Evolutionary conservation across 1,140 invertebrate genomes (phyloP).

Genomic region (Drosophila saltans): DNA sequence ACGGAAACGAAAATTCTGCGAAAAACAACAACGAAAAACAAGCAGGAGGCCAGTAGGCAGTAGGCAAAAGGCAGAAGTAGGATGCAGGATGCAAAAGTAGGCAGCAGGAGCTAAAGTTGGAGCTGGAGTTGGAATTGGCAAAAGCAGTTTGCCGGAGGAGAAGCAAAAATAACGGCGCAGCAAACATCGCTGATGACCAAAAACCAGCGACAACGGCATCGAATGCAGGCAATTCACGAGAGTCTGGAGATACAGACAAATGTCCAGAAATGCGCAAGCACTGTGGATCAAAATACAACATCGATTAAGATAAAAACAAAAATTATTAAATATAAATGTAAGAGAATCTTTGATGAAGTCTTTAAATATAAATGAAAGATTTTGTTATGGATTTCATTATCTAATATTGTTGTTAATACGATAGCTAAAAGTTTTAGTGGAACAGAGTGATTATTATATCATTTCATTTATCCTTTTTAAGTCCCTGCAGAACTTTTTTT

Average conservation of each 20-base stretch:
- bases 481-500: no score
- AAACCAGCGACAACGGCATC: conserved; percentile 52
- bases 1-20: conserved; percentile 81
- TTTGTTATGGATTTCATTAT: no score
- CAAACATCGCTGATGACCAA: conserved; percentile 79
- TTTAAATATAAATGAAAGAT: no score
- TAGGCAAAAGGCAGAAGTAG: conserved; percentile 42
- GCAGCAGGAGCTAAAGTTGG: conserved; percentile 6
- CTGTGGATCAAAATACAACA: conserved; percentile 16
- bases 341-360: no score
- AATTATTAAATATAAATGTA: not conserved
- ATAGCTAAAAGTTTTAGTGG: no score
- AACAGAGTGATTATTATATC: no score
- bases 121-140: conserved; percentile 6
- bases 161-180: conserved; percentile 76
- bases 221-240: conserved; percentile 39
- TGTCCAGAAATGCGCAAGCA: conserved; percentile 32
- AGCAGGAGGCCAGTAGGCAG: conserved; percentile 37
- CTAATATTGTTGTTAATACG: no score
- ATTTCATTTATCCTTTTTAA: no score
- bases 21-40: conserved; percentile 68
- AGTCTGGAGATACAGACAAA: conserved; percentile 24
- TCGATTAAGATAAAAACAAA: not conserved
- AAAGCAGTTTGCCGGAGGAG: conserved; percentile 43
- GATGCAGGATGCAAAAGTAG: conserved; percentile 7